Conservation (phyloP, 2,797 vertebrate genomes). For the Crenuchus spilurus region DNA sequence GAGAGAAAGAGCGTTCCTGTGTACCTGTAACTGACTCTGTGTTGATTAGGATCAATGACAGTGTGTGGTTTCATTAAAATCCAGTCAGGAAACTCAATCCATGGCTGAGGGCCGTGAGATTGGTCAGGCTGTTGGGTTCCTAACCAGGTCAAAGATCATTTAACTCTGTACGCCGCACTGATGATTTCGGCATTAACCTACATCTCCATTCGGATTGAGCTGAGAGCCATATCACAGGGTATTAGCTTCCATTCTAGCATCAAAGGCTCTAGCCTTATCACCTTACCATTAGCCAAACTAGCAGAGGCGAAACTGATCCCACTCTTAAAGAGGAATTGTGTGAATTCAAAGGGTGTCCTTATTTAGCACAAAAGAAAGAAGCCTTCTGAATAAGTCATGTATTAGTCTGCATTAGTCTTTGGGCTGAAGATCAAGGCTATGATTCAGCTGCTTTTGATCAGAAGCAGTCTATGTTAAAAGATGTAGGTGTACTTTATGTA, state of each 20-base stretch:
- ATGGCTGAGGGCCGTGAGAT: constrained; percentile 12
- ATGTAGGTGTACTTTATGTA: constrained; percentile 10
- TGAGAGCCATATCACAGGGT: constrained; percentile 13
- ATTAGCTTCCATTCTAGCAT: constrained; percentile 46
- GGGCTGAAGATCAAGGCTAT: constrained; percentile 27
- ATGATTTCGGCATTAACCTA: constrained; percentile 46
- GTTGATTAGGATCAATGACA: constrained; percentile 47
- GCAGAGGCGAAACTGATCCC: constrained; percentile 36
- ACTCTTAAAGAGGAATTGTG: constrained; percentile 25
- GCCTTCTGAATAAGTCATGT: constrained; percentile 51
- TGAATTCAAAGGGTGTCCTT: constrained; percentile 43
- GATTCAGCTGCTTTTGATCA: constrained; percentile 34
- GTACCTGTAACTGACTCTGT: constrained; percentile 41
- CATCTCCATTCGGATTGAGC: constrained; percentile 35
- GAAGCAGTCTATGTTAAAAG: constrained; percentile 18
- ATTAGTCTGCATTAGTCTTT: constrained; percentile 16
- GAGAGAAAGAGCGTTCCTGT: constrained; percentile 29
- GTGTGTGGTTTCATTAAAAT: constrained; percentile 53
- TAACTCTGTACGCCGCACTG: constrained; percentile 13
- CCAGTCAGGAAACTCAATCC: constrained; percentile 50
- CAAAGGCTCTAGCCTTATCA: constrained; percentile 11
- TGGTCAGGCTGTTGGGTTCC: constrained; percentile 26
- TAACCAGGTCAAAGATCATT: constrained; percentile 48
- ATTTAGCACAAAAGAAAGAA: constrained; percentile 47
- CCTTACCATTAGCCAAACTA: constrained; percentile 30